Evolutionary conservation across 2,113 vertebrate species (phyloP).

Genomic region (Chaenocephalus aceratus): DNA sequence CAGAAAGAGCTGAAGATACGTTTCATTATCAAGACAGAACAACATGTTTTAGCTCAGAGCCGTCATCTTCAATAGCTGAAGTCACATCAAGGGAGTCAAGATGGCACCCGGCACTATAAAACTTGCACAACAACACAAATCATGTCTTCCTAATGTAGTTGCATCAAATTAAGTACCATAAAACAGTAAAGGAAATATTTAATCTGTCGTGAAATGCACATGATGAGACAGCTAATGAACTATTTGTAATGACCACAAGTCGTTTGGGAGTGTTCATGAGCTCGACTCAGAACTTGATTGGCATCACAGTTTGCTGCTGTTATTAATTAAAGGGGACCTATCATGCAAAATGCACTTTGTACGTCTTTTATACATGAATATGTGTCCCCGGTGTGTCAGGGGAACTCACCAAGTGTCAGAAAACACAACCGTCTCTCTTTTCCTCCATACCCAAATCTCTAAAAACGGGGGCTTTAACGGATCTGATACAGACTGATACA

Average conservation of each 20-base stretch:
- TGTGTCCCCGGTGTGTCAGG: too few relatives aligned
- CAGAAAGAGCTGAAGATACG: constrained; percentile 47
- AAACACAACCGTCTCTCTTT: too few relatives aligned
- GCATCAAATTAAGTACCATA: neutral
- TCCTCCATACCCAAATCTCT: too few relatives aligned
- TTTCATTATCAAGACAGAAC: constrained; percentile 64
- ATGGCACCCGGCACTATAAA: constrained; percentile 11
- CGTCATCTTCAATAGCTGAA: constrained; percentile 14
- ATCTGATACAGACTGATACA: too few relatives aligned
- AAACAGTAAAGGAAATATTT: constrained; percentile 15
- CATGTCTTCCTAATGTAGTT: constrained; percentile 11
- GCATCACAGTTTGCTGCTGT: constrained; percentile 33
- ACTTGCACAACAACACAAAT: constrained; percentile 24
- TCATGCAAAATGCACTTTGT: too few relatives aligned
- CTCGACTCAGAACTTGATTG: constrained; percentile 33
- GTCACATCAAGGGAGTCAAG: constrained; percentile 21
- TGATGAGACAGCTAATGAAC: constrained; percentile 35
- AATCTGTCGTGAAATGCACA: constrained; percentile 29
- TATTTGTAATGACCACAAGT: constrained; percentile 10
- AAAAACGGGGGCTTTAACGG: too few relatives aligned
- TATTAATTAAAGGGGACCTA: constrained; percentile 23
- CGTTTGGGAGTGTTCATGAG: neutral
- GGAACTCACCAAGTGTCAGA: too few relatives aligned
- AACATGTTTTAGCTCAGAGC: constrained; percentile 39
- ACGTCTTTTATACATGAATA: too few relatives aligned